Conservation (phyloP, 2,797 vertebrate species). For the Pseudocheirus occidentalis region DNA sequence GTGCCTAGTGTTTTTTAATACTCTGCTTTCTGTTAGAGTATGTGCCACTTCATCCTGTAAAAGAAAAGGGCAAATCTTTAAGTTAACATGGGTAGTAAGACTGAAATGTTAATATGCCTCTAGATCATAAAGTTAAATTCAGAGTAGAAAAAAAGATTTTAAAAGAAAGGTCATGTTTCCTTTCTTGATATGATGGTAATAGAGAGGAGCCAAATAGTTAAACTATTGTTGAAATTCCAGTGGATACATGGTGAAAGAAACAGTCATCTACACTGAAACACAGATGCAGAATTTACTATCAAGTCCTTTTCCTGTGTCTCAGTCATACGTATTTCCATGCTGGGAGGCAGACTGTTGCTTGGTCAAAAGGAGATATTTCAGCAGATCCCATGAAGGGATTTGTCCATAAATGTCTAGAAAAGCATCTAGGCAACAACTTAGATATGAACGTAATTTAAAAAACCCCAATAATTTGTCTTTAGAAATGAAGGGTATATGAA, state of each 20-base stretch:
- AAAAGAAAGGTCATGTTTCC: background rate
- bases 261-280: background rate
- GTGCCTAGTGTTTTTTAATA: conserved; percentile 97
- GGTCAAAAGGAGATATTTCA: conserved; percentile 29
- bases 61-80: conserved; percentile 62
- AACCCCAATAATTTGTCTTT: background rate
- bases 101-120: conserved; percentile 1
- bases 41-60: conserved; percentile 97
- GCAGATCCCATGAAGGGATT: background rate
- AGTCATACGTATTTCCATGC: conserved; percentile 19
- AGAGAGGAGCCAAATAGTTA: background rate
- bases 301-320: background rate
- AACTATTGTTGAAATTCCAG: conserved; percentile 28
- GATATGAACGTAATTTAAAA: background rate
- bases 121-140: conserved; percentile 4
- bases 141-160: background rate
- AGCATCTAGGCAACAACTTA: background rate
- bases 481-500: background rate
- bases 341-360: conserved; percentile 16
- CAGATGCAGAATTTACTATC: background rate
- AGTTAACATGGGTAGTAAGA: background rate
- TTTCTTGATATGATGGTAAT: background rate
- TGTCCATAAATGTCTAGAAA: background rate
- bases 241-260: background rate
- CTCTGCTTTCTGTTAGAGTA: conserved; percentile 97